phyloP scores from a whole-genome alignment of 2,113 vertebrate species.

The Oostethus manadensis region DNA sequence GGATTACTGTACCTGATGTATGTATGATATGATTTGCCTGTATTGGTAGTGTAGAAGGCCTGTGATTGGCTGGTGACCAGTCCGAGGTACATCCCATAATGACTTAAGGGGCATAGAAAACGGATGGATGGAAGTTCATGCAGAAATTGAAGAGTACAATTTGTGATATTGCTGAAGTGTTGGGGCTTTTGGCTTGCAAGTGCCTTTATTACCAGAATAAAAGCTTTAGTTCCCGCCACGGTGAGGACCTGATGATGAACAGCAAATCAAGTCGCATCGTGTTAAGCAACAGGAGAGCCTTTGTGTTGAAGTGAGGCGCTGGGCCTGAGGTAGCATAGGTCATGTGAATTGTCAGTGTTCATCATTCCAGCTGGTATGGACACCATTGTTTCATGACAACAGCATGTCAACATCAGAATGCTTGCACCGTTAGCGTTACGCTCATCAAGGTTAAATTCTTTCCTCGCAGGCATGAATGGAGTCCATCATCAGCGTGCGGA shows the following conservation, averaged over 20 bases:
- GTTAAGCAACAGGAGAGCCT: conserved; percentile 42
- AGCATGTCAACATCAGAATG: conserved; percentile 35
- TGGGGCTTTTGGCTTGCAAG: conserved; percentile 5
- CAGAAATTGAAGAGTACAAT: no score
- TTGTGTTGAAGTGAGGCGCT: conserved; percentile 36
- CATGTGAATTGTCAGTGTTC: conserved; percentile 58
- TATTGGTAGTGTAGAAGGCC: no score
- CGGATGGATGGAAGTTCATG: no score
- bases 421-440: conserved; percentile 21
- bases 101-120: no score
- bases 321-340: conserved; percentile 36
- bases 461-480: conserved; percentile 10
- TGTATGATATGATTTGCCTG: no score
- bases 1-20: no score
- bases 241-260: conserved; percentile 18
- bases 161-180: background rate
- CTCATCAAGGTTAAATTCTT: conserved; percentile 5
- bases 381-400: conserved; percentile 39
- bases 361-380: conserved; percentile 33
- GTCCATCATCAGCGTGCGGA: conserved; percentile 10
- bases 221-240: conserved; percentile 6
- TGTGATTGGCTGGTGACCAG: no score
- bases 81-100: no score
- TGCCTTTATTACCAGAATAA: conserved; percentile 21
- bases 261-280: conserved; percentile 38